phyloP scores from a whole-genome alignment of 1,140 invertebrate species.

The Drosophila triauraria region DNA sequence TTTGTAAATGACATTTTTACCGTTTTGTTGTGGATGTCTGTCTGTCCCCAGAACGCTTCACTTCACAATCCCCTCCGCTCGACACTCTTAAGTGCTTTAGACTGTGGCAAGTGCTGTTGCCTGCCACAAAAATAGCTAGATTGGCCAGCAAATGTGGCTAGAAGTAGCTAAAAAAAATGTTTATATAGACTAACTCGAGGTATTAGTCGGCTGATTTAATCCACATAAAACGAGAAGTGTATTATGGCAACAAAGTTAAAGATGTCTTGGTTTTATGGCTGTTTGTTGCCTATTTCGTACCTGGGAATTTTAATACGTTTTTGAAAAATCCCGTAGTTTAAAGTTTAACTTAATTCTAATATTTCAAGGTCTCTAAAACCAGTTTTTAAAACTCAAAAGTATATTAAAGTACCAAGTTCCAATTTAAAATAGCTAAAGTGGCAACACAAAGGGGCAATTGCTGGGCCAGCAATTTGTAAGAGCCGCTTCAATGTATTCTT shows the following conservation, averaged over 20 bases:
- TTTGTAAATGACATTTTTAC: conserved; percentile 81
- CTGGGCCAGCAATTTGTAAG: conserved; percentile 68
- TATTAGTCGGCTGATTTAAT: too few species aligned
- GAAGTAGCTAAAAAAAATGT: not conserved
- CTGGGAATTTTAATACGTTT: too few species aligned
- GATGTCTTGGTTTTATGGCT: too few species aligned
- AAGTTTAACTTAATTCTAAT: too few species aligned
- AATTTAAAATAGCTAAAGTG: conserved; percentile 15
- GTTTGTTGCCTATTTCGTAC: not conserved
- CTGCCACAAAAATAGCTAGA: conserved; percentile 18
- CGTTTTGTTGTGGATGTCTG: conserved; percentile 66
- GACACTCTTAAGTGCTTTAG: conserved; percentile 55
- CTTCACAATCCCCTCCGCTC: conserved; percentile 8
- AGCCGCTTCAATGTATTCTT: conserved; percentile 32
- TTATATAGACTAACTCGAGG: not conserved
- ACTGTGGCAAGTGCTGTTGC: conserved; percentile 35
- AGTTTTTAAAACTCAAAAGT: too few species aligned
- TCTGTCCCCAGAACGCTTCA: conserved; percentile 28
- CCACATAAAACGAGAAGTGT: too few species aligned
- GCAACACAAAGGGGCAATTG: conserved; percentile 6
- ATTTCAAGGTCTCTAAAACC: too few species aligned
- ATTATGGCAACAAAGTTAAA: too few species aligned
- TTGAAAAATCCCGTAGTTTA: too few species aligned
- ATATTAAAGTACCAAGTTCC: too few species aligned
- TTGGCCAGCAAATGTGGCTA: not conserved